phyloP scores from a whole-genome alignment of 2,113 vertebrate genomes.

The Psittacara wagleri region DNA sequence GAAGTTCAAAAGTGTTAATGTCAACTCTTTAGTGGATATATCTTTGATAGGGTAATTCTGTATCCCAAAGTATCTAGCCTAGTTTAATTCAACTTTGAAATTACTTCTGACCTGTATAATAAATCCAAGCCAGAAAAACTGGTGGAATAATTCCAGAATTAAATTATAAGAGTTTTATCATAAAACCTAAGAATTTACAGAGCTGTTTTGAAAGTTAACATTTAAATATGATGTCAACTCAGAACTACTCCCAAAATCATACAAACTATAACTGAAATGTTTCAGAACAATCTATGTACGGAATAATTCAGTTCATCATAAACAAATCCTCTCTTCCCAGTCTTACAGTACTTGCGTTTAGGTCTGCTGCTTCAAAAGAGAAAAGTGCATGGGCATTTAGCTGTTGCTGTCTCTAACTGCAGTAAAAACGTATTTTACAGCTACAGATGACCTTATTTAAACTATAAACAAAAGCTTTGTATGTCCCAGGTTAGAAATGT shows the following conservation, averaged over 20 bases:
- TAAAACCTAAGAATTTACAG: background rate
- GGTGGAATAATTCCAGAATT: background rate
- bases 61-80: background rate
- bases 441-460: background rate
- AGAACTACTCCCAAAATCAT: background rate
- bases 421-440: background rate
- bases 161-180: background rate
- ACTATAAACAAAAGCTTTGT: background rate
- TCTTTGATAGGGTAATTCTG: background rate
- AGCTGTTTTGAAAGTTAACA: background rate
- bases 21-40: background rate
- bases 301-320: background rate
- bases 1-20: slow-evolving; percentile 43
- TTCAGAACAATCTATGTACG: background rate
- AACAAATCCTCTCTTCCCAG: background rate
- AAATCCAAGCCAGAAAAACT: background rate
- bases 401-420: background rate
- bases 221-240: background rate
- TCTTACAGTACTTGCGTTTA: background rate
- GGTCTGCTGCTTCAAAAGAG: background rate
- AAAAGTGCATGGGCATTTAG: background rate
- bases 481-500: background rate
- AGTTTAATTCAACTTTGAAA: background rate
- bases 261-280: background rate
- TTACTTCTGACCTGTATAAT: background rate